Conservation (phyloP, 2,888 invertebrate species). For the Drosophila peninsularis region DNA sequence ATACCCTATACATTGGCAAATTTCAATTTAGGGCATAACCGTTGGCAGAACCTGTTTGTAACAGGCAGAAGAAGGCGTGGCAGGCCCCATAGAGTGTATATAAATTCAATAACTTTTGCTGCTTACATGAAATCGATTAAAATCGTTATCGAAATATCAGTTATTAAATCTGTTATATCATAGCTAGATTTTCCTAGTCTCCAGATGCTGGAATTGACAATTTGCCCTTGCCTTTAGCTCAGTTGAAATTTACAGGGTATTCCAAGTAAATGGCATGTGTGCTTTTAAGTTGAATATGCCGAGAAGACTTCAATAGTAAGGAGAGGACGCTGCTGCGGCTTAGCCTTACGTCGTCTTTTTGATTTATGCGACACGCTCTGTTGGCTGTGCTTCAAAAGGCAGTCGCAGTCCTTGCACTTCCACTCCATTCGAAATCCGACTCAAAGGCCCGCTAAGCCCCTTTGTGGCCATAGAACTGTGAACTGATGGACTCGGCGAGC, state of each 20-base stretch:
- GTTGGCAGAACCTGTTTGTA: background rate
- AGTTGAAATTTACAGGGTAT: background rate
- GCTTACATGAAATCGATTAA: too few species aligned
- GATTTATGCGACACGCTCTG: slow-evolving; percentile 19
- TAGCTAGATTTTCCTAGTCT: too few species aligned
- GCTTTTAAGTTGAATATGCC: background rate
- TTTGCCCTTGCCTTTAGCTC: background rate
- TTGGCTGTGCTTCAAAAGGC: slow-evolving; percentile 5
- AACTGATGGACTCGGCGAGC: slow-evolving; percentile 3
- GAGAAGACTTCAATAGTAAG: background rate
- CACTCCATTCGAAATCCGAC: background rate
- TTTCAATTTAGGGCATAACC: background rate
- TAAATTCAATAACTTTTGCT: too few species aligned
- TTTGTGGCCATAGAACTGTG: background rate
- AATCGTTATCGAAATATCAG: too few species aligned
- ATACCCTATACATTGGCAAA: background rate
- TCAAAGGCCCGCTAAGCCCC: slow-evolving; percentile 9
- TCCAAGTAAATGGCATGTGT: background rate
- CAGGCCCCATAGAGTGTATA: background rate
- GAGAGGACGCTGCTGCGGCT: slow-evolving; percentile 5
- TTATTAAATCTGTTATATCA: too few species aligned
- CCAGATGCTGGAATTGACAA: too few species aligned
- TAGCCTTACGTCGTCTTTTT: slow-evolving; percentile 19
- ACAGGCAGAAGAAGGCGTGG: background rate
- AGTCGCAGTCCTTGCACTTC: background rate